A percentile compares a stretch with the other conserved stretches of the same genome.
These are phyloP conservation scores for Agrochola lota DNA, from an alignment of 2,888 invertebrate species.

Conservation along the genomic window DNA sequence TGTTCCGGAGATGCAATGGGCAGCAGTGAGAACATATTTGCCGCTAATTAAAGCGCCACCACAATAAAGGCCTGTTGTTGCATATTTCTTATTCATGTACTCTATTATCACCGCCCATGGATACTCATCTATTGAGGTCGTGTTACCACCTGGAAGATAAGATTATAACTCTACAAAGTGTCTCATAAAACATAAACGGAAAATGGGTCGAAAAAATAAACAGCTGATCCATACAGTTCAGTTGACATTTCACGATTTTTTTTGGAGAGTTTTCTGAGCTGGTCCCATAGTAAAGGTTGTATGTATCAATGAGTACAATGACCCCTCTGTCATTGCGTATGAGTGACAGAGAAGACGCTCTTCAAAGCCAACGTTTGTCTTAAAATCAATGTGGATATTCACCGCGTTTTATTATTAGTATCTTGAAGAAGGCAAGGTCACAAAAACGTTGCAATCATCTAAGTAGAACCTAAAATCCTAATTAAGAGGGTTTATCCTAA, in stretches of 20 bases:
- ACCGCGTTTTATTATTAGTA: neutral
- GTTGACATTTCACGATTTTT: too few relatives aligned
- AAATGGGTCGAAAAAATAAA: neutral
- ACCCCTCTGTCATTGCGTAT: too few relatives aligned
- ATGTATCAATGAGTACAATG: too few relatives aligned
- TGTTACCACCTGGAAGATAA: constrained; percentile 32
- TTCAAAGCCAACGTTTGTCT: neutral
- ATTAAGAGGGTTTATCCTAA: too few relatives aligned
- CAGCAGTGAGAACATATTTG: constrained; percentile 89
- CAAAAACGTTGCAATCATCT: neutral
- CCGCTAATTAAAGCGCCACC: constrained; percentile 88
- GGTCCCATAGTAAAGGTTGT: neutral
- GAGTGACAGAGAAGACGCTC: neutral
- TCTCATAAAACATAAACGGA: neutral
- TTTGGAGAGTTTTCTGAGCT: too few relatives aligned
- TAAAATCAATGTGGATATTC: neutral
- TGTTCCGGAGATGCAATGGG: constrained; percentile 87
- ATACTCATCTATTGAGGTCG: constrained; percentile 87
- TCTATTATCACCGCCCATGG: constrained; percentile 90
- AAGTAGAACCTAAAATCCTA: neutral
- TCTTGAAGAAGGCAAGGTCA: neutral
- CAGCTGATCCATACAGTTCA: neutral
- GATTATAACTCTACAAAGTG: neutral
- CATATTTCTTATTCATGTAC: constrained; percentile 69
- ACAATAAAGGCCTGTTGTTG: constrained; percentile 75